phyloP scores from a whole-genome alignment of 2,797 vertebrate genomes.

The Tympanoctomys barrerae region DNA sequence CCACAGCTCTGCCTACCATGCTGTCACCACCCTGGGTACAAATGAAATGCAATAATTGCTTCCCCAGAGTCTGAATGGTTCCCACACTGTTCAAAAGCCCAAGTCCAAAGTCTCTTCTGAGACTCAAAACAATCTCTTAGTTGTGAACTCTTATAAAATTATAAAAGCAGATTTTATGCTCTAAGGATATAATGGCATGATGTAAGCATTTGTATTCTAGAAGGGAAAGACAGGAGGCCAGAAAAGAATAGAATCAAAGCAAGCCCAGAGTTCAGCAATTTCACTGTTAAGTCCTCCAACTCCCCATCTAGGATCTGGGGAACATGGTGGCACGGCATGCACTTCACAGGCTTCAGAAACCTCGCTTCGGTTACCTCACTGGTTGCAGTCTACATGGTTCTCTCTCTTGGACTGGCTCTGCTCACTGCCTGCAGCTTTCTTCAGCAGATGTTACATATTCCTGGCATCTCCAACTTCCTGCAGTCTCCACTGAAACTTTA shows the following conservation, averaged over 20 bases:
- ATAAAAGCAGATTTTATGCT: background rate
- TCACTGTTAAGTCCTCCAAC: background rate
- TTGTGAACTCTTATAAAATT: background rate
- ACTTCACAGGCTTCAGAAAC: background rate
- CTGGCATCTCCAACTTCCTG: background rate
- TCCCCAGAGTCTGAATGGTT: background rate
- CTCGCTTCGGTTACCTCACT: background rate
- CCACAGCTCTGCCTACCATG: background rate
- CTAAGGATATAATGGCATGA: background rate
- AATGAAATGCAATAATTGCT: background rate
- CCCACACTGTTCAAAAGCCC: background rate
- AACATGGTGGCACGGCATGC: background rate
- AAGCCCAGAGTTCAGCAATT: background rate
- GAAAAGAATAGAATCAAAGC: background rate
- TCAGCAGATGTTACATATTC: background rate
- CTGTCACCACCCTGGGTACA: background rate
- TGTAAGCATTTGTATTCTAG: background rate
- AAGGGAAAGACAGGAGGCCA: background rate
- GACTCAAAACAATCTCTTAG: background rate
- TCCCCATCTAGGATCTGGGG: background rate
- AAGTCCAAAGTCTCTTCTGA: background rate
- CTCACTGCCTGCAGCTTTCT: background rate
- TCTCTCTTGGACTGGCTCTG: background rate
- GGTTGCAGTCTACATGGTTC: background rate
- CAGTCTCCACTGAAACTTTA: background rate